Conservation (phyloP, 2,888 invertebrate genomes). For the Idaea straminata region DNA sequence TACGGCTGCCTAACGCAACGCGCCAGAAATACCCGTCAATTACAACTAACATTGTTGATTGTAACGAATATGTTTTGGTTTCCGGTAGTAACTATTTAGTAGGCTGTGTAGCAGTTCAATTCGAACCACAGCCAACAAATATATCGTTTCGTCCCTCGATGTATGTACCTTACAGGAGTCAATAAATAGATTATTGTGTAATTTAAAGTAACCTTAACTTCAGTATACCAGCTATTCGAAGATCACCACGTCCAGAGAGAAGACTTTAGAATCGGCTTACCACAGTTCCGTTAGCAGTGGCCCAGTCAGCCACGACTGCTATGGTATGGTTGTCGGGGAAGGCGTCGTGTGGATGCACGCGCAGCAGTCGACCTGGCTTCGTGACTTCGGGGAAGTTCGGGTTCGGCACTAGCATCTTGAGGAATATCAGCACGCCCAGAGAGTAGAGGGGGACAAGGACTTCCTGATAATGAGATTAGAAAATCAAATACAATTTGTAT, state of each 20-base stretch:
- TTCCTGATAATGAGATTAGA: constrained; percentile 79
- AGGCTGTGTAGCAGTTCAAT: too few species aligned
- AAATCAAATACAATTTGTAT: not conserved
- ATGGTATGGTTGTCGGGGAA: constrained; percentile 79
- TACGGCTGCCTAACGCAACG: too few species aligned
- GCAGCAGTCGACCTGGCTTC: constrained; percentile 81
- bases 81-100: too few species aligned
- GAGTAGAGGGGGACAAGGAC: constrained; percentile 89
- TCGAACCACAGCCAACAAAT: too few species aligned
- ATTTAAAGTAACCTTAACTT: too few species aligned
- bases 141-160: too few species aligned
- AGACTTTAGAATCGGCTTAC: constrained; percentile 33
- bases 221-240: too few species aligned
- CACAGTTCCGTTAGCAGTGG: constrained; percentile 71
- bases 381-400: constrained; percentile 87
- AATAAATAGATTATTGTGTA: too few species aligned
- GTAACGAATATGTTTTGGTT: too few species aligned
- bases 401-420: constrained; percentile 87
- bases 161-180: too few species aligned
- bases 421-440: constrained; percentile 85
- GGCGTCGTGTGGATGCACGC: constrained; percentile 76
- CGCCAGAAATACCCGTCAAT: too few species aligned
- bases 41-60: too few species aligned
- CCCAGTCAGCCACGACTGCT: constrained; percentile 83
- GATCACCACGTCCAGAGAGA: not conserved